Conservation (phyloP, 2,797 vertebrate species). For the Calcarius lapponicus region DNA sequence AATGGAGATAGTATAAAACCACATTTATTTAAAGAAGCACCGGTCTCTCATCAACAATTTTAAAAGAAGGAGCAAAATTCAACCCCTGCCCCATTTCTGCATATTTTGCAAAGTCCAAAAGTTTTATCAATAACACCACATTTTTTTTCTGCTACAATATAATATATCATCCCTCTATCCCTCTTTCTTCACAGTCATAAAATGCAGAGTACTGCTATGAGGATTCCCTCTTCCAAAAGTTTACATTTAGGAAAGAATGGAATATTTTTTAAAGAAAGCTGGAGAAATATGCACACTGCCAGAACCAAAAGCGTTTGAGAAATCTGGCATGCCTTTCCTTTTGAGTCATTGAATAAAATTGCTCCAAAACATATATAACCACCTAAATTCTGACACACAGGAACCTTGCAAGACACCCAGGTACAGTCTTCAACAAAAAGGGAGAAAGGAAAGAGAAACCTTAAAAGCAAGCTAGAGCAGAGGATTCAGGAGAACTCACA, state of each 20-base stretch:
- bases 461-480: not conserved
- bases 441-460: not conserved
- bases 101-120: not conserved
- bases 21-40: not conserved
- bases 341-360: not conserved
- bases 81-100: not conserved
- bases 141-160: not conserved
- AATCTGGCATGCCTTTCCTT: not conserved
- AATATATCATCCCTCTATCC: not conserved
- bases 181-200: not conserved
- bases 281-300: not conserved
- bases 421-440: not conserved
- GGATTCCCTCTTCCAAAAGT: not conserved
- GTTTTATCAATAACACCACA: not conserved
- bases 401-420: not conserved
- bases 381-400: not conserved
- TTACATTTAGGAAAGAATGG: not conserved
- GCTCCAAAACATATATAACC: not conserved
- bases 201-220: not conserved
- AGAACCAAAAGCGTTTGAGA: not conserved
- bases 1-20: not conserved
- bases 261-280: not conserved
- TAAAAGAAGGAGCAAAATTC: not conserved
- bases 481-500: constrained; percentile 84
- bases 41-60: not conserved